These are phyloP conservation scores for Gryllus bimaculatus DNA, from an alignment of 1,140 invertebrate genomes.

Conservation along the genomic window DNA sequence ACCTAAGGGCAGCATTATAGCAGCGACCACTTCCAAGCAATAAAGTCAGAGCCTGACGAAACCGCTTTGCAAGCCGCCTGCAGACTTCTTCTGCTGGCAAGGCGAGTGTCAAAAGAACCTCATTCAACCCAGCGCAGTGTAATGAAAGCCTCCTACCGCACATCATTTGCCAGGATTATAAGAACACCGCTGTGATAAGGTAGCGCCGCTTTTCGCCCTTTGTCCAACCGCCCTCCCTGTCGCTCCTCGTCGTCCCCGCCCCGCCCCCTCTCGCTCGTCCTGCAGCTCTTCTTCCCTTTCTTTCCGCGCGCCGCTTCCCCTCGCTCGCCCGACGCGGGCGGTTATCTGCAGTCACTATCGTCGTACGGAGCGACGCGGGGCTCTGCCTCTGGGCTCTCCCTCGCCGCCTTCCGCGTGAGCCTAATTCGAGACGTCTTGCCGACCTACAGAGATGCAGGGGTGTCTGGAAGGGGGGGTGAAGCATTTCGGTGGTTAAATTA, in stretches of 20 bases:
- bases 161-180: conserved; percentile 4
- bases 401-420: background rate
- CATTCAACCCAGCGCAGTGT: background rate
- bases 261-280: background rate
- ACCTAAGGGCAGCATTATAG: no score
- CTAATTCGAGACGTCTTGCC: background rate
- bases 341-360: background rate
- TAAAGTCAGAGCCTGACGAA: no score
- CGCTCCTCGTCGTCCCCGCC: background rate
- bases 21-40: no score
- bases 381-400: background rate
- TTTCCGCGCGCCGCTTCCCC: background rate
- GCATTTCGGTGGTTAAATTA: no score
- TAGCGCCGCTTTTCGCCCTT: background rate
- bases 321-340: no score
- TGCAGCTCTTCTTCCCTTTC: background rate
- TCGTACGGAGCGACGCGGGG: background rate
- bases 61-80: no score
- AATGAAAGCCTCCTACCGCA: background rate
- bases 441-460: no score
- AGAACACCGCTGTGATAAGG: background rate
- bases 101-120: no score
- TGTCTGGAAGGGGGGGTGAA: no score
- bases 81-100: no score
- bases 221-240: background rate